These are phyloP conservation scores for Solea senegalensis DNA, from an alignment of 2,113 vertebrate species.

Conservation along the genomic window DNA sequence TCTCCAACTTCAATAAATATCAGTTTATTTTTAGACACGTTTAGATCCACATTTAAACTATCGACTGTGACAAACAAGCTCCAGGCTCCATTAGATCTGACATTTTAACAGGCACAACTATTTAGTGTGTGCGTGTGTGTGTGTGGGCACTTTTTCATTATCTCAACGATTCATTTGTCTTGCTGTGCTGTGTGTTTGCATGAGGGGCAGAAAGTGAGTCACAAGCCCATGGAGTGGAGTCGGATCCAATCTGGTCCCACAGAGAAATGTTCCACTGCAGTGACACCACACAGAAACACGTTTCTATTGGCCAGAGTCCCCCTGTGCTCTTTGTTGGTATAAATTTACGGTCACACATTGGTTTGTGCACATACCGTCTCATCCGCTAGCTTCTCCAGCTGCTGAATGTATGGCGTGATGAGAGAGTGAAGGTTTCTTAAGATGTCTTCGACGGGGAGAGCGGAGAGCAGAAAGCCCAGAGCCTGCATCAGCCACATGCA, in stretches of 20 bases:
- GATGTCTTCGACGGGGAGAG: constrained; percentile 96
- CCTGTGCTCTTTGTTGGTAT: constrained; percentile 27
- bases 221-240: constrained; percentile 66
- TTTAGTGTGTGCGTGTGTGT: constrained; percentile 20
- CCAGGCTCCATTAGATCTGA: constrained; percentile 34
- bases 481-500: constrained; percentile 99
- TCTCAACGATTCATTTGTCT: constrained; percentile 11
- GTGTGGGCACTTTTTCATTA: constrained; percentile 11
- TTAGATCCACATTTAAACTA: constrained; percentile 25
- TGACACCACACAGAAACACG: constrained; percentile 68
- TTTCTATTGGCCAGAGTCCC: constrained; percentile 67
- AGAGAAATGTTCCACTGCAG: constrained; percentile 79
- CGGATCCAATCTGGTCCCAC: constrained; percentile 81
- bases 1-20: constrained; percentile 32
- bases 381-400: constrained; percentile 95
- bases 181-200: constrained; percentile 1
- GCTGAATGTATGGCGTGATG: constrained; percentile 98
- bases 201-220: constrained; percentile 45
- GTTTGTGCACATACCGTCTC: constrained; percentile 85
- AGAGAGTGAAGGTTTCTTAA: constrained; percentile 96
- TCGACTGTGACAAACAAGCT: constrained; percentile 10
- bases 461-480: constrained; percentile 96
- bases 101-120: constrained; percentile 43
- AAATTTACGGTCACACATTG: neutral
- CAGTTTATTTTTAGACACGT: constrained; percentile 53